Conservation (phyloP, 1,140 invertebrate genomes). For the Drosophila persimilis region DNA sequence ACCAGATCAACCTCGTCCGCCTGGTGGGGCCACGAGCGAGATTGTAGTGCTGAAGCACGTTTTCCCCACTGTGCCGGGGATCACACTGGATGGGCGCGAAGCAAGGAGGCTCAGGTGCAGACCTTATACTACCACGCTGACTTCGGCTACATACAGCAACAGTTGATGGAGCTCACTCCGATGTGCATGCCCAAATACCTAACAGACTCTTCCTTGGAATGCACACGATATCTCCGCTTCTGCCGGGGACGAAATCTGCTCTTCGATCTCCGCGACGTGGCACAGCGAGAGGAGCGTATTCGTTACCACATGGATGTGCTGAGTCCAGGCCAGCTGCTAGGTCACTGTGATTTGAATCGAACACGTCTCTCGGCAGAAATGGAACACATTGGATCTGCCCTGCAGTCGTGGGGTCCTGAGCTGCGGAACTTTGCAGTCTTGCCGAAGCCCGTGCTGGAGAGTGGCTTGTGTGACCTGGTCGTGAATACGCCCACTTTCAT, state of each 20-base stretch:
- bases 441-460: slow-evolving; percentile 85
- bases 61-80: slow-evolving; percentile 92
- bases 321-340: slow-evolving; percentile 92
- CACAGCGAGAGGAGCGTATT: slow-evolving; percentile 88
- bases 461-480: slow-evolving; percentile 93
- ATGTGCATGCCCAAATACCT: slow-evolving; percentile 92
- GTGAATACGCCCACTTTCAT: slow-evolving; percentile 96
- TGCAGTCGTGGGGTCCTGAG: slow-evolving; percentile 99
- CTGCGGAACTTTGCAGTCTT: slow-evolving; percentile 91
- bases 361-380: slow-evolving; percentile 88
- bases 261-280: slow-evolving; percentile 94
- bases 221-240: slow-evolving; percentile 94
- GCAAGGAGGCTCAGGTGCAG: slow-evolving; percentile 91
- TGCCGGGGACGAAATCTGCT: slow-evolving; percentile 95
- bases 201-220: slow-evolving; percentile 94
- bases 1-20: slow-evolving; percentile 77
- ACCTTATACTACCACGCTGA: slow-evolving; percentile 96
- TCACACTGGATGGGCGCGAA: slow-evolving; percentile 92
- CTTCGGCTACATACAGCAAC: slow-evolving; percentile 96
- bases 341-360: slow-evolving; percentile 86
- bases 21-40: slow-evolving; percentile 95
- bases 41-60: slow-evolving; percentile 87
- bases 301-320: slow-evolving; percentile 98
- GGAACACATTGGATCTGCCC: slow-evolving; percentile 93
- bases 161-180: slow-evolving; percentile 89